Evolutionary conservation across 2,113 vertebrate genomes (phyloP).

Genomic region (Tragelaphus imberbis): DNA sequence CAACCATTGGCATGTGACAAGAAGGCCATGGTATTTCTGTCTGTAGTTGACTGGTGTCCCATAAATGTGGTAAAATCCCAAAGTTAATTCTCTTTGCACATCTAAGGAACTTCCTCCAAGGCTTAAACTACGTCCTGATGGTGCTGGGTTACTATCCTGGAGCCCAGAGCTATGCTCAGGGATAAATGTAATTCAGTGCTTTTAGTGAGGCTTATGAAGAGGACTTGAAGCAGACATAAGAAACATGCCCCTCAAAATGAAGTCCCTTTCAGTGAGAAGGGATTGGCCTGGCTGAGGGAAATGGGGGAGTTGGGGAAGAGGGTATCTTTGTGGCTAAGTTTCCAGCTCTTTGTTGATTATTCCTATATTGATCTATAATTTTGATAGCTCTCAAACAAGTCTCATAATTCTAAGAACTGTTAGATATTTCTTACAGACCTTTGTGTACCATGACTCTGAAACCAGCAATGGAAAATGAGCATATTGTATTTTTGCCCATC

Average conservation of each 20-base stretch:
- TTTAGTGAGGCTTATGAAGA: not conserved
- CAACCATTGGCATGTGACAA: not conserved
- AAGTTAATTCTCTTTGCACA: not conserved
- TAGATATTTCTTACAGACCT: not conserved
- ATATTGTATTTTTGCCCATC: not conserved
- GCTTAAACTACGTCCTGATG: not conserved
- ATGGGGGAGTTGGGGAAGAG: not conserved
- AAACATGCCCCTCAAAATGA: not conserved
- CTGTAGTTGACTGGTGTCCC: not conserved
- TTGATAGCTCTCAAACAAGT: not conserved
- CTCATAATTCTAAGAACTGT: not conserved
- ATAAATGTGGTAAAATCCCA: not conserved
- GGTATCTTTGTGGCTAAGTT: not conserved
- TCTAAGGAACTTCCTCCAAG: not conserved
- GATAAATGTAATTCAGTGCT: not conserved
- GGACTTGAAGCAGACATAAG: not conserved
- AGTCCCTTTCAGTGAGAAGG: not conserved
- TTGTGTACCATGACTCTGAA: not conserved
- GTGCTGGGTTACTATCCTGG: not conserved
- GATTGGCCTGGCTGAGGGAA: not conserved
- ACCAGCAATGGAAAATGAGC: not conserved
- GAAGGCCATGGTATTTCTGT: not conserved
- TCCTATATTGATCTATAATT: not conserved
- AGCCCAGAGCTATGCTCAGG: not conserved
- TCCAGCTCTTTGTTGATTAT: not conserved